A percentile compares a stretch with the other conserved stretches of the same genome.
Conservation (phyloP, 2,888 invertebrate genomes). For the Ormyrus labotus region DNA sequence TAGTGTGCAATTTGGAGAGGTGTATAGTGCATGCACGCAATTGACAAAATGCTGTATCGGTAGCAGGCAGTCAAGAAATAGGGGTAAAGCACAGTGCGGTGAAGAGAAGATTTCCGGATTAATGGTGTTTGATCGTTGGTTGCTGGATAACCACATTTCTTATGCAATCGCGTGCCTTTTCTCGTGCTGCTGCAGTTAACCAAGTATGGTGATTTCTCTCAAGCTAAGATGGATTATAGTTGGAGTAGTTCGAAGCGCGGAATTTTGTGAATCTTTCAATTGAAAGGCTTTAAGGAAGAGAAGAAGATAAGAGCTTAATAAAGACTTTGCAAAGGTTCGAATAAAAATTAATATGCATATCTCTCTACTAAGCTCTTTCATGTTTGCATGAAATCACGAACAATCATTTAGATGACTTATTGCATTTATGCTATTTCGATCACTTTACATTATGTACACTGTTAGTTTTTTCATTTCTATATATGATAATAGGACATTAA, state of each 20-base stretch:
- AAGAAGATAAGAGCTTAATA: slow-evolving; percentile 63
- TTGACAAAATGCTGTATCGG: background rate
- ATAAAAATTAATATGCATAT: slow-evolving; percentile 43
- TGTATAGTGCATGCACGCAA: slow-evolving; percentile 20
- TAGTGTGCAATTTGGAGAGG: slow-evolving; percentile 20
- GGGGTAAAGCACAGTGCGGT: slow-evolving; percentile 13
- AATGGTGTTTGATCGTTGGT: background rate
- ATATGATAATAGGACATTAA: slow-evolving; percentile 57
- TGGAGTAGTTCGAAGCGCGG: background rate
- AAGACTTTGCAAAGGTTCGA: slow-evolving; percentile 57
- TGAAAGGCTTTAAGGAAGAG: slow-evolving; percentile 60
- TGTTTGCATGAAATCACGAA: slow-evolving; percentile 69
- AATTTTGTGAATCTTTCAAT: slow-evolving; percentile 4
- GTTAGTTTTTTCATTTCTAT: slow-evolving; percentile 60
- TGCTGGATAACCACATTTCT: slow-evolving; percentile 10
- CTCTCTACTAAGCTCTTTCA: slow-evolving; percentile 60
- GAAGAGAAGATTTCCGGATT: background rate
- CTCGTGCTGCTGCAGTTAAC: slow-evolving; percentile 3
- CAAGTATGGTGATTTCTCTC: background rate
- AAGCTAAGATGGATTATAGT: slow-evolving; percentile 2
- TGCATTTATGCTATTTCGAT: slow-evolving; percentile 71
- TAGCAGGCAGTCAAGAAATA: slow-evolving; percentile 4
- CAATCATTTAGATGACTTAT: slow-evolving; percentile 69
- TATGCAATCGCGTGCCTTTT: slow-evolving; percentile 1
- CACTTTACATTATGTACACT: slow-evolving; percentile 74